phyloP scores from a whole-genome alignment of 2,797 vertebrate species.

The Lophius americanus region DNA sequence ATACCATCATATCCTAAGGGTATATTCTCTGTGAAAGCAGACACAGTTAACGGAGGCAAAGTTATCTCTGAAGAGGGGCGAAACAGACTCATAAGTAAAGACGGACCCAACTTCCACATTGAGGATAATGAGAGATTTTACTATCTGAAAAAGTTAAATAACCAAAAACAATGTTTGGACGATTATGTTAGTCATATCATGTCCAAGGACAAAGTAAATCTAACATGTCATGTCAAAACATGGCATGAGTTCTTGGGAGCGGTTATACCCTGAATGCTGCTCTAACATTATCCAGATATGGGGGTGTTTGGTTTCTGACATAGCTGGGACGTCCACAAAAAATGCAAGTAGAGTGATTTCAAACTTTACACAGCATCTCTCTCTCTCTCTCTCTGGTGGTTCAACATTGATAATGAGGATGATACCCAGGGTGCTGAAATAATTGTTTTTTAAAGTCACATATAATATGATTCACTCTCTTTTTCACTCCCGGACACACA shows the following conservation, averaged over 20 bases:
- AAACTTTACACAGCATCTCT: too few relatives aligned
- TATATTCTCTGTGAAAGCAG: conserved; percentile 15
- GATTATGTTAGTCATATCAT: background rate
- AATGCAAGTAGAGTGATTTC: too few relatives aligned
- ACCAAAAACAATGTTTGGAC: background rate
- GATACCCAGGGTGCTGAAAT: conserved; percentile 57
- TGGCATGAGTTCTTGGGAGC: conserved; percentile 4
- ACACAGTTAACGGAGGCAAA: conserved; percentile 16
- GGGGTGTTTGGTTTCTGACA: too few relatives aligned
- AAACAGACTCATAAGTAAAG: background rate
- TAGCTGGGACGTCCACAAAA: too few relatives aligned
- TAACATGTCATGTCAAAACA: conserved; percentile 25
- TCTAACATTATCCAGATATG: too few relatives aligned
- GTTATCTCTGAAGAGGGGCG: conserved; percentile 17
- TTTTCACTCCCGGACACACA: conserved; percentile 6
- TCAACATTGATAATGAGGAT: conserved; percentile 60
- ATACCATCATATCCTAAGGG: conserved; percentile 17
- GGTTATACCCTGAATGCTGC: too few relatives aligned
- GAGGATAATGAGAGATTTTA: background rate
- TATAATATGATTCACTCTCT: too few relatives aligned
- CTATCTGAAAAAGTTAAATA: conserved; percentile 3
- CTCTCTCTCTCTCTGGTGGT: background rate
- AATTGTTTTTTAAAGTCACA: conserved; percentile 66
- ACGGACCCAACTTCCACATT: background rate
- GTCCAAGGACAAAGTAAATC: conserved; percentile 18